Evolutionary conservation across 1,140 invertebrate genomes (phyloP), one percentile per base, ranked within the genome.

Genomic region (Neodiprion lecontei): DNA sequence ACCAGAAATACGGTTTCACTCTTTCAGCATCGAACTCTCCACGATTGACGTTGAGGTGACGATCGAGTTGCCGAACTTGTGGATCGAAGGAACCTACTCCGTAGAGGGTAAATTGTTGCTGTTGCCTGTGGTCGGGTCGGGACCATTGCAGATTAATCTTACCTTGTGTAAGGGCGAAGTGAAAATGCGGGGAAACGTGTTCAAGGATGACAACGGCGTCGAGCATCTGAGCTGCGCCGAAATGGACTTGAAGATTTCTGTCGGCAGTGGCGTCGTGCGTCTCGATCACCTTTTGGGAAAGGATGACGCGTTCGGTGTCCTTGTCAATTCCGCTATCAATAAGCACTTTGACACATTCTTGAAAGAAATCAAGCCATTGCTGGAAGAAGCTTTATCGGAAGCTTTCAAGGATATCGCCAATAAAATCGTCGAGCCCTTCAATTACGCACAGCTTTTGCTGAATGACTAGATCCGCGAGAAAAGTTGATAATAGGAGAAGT

Each of bases 251-350:
- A 90, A 90, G 76, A 87, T 93, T 68, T 83, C 84, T 47, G 87
- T 94, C 9, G 90, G 89, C 40, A 89, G 90, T 47, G 92, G 92
- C 53, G 81, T 78, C 1, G 78, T 93, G 11, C 80, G 84, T 17
- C 80, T 94, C 0, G 89, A 92, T 1, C 93, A 94, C 83, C 84
- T 93, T 1, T 93, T 93, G 69, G 89, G 89, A 21, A 92, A 91
- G 12, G 92, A 93, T 72, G 77, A 72, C 7, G 77, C 79, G 0
- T 83, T 88, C 47, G 86, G 91, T 4, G 90, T 91, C 1, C 88
- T 92, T 10, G 87, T 93, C 0, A 93, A 93, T 77, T 83, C 85
- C 40, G 90, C 90, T 0, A 91, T 93, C n/a, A 92, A 93, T 76
- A 89, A 89, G 69, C 93, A 93, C 78, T 89, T 91, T 73, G 88